Evolutionary conservation across 1,140 invertebrate species (phyloP), one percentile per base, ranked within the genome.

Genomic region (Littorina saxatilis): DNA sequence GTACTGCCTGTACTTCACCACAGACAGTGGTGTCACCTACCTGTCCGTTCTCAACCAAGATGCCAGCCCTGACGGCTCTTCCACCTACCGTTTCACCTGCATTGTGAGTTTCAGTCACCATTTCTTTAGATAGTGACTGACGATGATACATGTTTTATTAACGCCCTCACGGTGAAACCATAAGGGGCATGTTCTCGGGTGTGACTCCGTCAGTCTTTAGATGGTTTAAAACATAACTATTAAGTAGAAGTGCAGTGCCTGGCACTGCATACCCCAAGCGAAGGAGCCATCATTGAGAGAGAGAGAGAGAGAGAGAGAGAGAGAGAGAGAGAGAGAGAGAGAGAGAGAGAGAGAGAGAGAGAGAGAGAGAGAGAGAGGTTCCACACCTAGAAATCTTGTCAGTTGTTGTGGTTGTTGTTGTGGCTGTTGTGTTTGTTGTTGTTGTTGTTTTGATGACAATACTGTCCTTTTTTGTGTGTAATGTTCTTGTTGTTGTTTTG

Each of bases 51-150:
- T 55, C 37, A 81, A 81, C 68, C 29, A 23, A 20, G 79, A 72
- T 39, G 1, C 29, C 1, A 55, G 23, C 68, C 35, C 47, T 13
- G 70, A 74, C 43, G 70, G 39, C 3, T 39, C 68, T 35, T 55
- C 79, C 11, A 52, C 39, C 68, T 73, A 73, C 70, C 63, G 68
- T 43, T 72, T 81, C 68, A 52, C 79, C 35, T 81, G 79, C 27
- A 11, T 81, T 68, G 79, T 81, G 11, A 47, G 68, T 55, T 35
- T n/a, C n/a, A n/a, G n/a, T 2, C 20, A 2, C 17, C 23, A 27
- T 29, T n/a, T 29, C 29, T 75, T 35, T 9, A 70, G 39, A 20
- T 35, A 35, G 7, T 20, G 1, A 23, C 13, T 27, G 4, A 39
- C 20, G 0, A 39, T 4, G 32, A 29, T 20, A n/a, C 39, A 17